These are phyloP conservation scores for Diuraphis noxia DNA, from an alignment of 1,140 invertebrate species.

Conservation along the genomic window DNA sequence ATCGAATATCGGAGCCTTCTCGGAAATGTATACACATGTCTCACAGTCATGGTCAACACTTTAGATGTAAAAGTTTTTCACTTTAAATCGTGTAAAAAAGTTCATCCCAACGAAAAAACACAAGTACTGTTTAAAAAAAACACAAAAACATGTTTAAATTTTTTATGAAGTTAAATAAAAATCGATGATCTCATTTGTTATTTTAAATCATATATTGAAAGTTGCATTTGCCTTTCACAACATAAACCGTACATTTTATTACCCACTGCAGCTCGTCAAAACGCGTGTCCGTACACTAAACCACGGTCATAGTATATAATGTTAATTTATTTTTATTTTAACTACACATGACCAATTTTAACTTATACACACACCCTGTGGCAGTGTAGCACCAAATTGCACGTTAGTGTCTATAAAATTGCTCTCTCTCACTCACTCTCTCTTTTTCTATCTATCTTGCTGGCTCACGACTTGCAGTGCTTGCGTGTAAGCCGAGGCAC, in stretches of 20 bases:
- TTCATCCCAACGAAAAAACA: too few species aligned
- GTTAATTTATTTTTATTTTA: background rate
- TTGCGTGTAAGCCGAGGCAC: background rate
- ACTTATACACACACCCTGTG: background rate
- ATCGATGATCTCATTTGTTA: too few species aligned
- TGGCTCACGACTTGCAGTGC: too few species aligned
- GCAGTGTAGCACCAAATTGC: background rate
- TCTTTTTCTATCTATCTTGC: background rate
- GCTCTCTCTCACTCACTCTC: background rate
- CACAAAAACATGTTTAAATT: background rate
- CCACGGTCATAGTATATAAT: background rate
- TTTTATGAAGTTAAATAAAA: background rate
- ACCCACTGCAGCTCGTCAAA: too few species aligned
- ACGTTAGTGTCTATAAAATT: background rate
- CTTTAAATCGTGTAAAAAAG: background rate
- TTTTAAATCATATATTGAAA: background rate
- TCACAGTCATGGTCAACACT: background rate
- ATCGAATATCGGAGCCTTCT: background rate
- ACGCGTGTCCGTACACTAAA: background rate
- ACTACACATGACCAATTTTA: background rate
- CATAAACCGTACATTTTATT: background rate
- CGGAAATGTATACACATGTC: background rate
- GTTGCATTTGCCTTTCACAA: background rate
- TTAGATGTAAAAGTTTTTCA: background rate
- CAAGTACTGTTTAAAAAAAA: background rate